Base-by-base conservation (phyloP, 1,140 invertebrate genomes). In the Rhagoletis zephyria region DNA sequence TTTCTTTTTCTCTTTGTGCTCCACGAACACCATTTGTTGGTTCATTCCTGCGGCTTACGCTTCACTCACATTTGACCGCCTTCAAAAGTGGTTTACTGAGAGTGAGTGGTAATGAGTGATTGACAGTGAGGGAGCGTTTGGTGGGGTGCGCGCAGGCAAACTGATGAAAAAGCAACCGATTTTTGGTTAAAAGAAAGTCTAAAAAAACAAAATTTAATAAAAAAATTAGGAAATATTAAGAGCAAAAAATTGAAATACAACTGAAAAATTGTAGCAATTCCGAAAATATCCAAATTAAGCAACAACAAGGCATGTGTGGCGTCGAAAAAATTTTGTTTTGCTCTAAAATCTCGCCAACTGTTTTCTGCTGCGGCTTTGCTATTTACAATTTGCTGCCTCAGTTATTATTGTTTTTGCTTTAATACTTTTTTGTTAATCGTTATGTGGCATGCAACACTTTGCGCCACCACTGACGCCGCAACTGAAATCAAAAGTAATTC, bases 401-500 rank as follows among this genome's bases (percentile, higher is more conserved):
- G 3, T 56, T 81, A 30, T 81, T 9, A 10, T 77, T 77, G n/a
- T 77, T 51, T 5, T 5, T n/a, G 42, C 16, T 16, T 30, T 30
- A 30, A 30, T 30, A 30, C 30, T 16, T 63, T 14, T 7, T 56
- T 63, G n/a, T 63, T 63, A 16, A 14, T 16, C 9, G n/a, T 12
- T 63, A 63, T 56, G 74, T 81, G 74, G 74, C 74, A 81, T 59
- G 74, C 74, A 81, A 51, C 74, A 81, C 74, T 81, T 81, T 81
- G 74, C 74, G n/a, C 45, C 45, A 42, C 40, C 63, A 56, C 60
- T 48, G n/a, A 48, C 45, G 60, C 40, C 63, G 30, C 60, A 87
- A 87, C 10, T 19, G 86, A 87, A 87, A 87, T 70, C 86, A 87
- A 70, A 87, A 87, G 87, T 87, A 87, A 87, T 87, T 87, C 56